Evolutionary conservation across 1,140 invertebrate genomes (phyloP).

Genomic region (Lanistes nyassanus): DNA sequence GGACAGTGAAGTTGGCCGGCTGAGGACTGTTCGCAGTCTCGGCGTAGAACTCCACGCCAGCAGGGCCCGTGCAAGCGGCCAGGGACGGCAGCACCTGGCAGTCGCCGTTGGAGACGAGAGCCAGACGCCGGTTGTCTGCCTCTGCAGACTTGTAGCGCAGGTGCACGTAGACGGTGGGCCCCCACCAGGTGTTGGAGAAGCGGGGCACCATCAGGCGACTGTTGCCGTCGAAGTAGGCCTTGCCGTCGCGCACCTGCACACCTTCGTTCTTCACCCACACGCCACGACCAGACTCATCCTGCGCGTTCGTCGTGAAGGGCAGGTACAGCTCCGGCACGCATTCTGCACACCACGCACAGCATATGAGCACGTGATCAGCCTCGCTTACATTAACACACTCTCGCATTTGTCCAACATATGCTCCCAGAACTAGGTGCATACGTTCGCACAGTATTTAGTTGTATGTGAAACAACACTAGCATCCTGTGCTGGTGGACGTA

Average conservation of each 20-base stretch:
- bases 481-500: too few species aligned
- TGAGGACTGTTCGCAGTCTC: slow-evolving; percentile 13
- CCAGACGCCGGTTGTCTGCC: slow-evolving; percentile 3
- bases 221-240: slow-evolving; percentile 36
- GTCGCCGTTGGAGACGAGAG: slow-evolving; percentile 37
- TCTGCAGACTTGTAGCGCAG: slow-evolving; percentile 15
- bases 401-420: too few species aligned
- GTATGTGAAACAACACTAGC: too few species aligned
- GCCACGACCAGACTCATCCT: slow-evolving; percentile 26
- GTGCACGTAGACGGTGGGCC: slow-evolving; percentile 28
- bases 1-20: slow-evolving; percentile 30
- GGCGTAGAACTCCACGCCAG: slow-evolving; percentile 53
- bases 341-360: background rate
- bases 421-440: background rate
- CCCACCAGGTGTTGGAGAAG: slow-evolving; percentile 35
- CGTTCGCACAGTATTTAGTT: background rate
- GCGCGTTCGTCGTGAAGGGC: slow-evolving; percentile 28
- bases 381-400: too few species aligned
- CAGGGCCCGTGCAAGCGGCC: slow-evolving; percentile 47
- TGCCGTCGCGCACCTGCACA: slow-evolving; percentile 32
- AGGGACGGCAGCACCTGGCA: slow-evolving; percentile 31
- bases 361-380: background rate
- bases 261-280: slow-evolving; percentile 32
- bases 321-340: slow-evolving; percentile 32
- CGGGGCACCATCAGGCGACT: slow-evolving; percentile 27